Conservation (phyloP, 2,888 invertebrate genomes). For the Pollenia labialis region DNA sequence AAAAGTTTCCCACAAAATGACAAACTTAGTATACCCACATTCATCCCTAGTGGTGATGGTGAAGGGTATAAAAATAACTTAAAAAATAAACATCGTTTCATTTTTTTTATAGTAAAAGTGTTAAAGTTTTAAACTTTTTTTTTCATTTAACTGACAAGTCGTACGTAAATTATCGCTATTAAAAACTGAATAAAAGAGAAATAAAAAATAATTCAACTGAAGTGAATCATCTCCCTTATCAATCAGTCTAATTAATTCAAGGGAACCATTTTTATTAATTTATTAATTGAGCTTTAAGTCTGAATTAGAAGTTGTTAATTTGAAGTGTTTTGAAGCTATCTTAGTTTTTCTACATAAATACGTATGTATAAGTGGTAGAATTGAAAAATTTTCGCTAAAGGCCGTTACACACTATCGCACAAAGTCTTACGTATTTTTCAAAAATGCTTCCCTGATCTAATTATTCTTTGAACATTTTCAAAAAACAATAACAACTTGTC, state of each 20-base stretch:
- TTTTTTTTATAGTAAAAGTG: conserved; percentile 6
- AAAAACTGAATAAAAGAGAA: background rate
- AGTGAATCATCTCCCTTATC: conserved; percentile 2
- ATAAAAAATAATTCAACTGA: conserved; percentile 3
- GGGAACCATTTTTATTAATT: background rate
- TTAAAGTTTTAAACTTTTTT: conserved; percentile 13
- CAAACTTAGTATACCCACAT: too few species aligned
- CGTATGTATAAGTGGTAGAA: too few species aligned
- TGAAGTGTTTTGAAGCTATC: background rate
- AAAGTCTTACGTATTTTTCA: too few species aligned
- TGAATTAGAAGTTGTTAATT: background rate
- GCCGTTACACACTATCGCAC: too few species aligned
- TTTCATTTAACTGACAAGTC: background rate
- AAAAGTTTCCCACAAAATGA: too few species aligned
- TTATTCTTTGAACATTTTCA: too few species aligned
- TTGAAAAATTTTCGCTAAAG: too few species aligned
- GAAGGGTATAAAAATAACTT: background rate
- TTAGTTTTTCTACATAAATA: background rate
- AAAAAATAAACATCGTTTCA: background rate
- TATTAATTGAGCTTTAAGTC: background rate
- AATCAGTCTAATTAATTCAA: conserved; percentile 1
- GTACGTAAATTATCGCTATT: conserved; percentile 10
- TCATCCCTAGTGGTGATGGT: too few species aligned
- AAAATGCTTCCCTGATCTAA: too few species aligned
- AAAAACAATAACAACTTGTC: too few species aligned